phyloP scores from a whole-genome alignment of 2,113 vertebrate genomes.

The Albula glossodonta region DNA sequence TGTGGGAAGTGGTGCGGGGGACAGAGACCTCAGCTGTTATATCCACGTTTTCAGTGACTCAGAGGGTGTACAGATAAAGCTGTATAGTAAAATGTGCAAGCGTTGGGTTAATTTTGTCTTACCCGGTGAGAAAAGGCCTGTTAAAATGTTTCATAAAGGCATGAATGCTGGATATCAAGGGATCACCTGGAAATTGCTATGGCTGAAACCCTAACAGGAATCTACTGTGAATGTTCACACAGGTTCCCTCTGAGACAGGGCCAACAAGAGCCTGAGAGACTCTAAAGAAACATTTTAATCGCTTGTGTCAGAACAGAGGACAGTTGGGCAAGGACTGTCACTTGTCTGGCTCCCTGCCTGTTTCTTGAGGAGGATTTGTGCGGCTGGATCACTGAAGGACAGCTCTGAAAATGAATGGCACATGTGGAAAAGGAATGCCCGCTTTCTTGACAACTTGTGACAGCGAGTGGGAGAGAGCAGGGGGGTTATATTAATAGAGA shows the following conservation, averaged over 20 bases:
- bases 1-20: too few relatives aligned
- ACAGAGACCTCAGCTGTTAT: too few relatives aligned
- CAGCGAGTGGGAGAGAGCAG: background rate
- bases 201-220: background rate
- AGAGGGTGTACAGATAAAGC: too few relatives aligned
- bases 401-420: background rate
- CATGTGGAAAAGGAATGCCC: background rate
- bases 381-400: background rate
- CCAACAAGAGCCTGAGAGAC: background rate
- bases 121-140: background rate
- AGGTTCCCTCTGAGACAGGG: background rate
- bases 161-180: background rate
- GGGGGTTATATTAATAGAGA: background rate
- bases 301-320: conserved; percentile 9
- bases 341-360: conserved; percentile 30
- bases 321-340: background rate
- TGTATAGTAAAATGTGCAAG: too few relatives aligned
- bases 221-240: background rate
- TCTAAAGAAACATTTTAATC: conserved; percentile 40
- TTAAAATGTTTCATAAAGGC: background rate
- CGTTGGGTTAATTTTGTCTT: background rate
- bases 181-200: background rate
- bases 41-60: too few relatives aligned
- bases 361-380: conserved; percentile 3
- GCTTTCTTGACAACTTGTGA: background rate